phyloP scores from a whole-genome alignment of 2,888 invertebrate species.

The Sarcophaga subvicina region DNA sequence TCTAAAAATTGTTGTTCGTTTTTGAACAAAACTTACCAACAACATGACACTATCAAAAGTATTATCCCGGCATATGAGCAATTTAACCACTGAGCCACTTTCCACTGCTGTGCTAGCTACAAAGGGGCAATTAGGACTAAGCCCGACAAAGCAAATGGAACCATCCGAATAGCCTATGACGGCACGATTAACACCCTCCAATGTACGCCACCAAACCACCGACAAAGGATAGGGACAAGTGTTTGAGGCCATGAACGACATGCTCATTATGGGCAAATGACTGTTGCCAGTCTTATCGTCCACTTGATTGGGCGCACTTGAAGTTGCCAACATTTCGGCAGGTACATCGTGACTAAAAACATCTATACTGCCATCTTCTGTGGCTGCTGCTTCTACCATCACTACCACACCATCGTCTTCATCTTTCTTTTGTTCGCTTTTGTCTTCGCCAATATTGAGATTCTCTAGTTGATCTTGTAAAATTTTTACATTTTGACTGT shows the following conservation, averaged over 20 bases:
- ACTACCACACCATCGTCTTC: constrained; percentile 50
- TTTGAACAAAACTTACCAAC: constrained; percentile 80
- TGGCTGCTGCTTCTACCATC: constrained; percentile 30
- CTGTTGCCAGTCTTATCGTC: constrained; percentile 75
- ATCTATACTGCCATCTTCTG: constrained; percentile 69
- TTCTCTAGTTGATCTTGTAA: constrained; percentile 48
- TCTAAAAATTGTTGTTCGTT: neutral
- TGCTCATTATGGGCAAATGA: constrained; percentile 75
- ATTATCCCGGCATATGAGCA: constrained; percentile 86
- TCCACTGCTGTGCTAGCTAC: constrained; percentile 81
- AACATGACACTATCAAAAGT: constrained; percentile 84
- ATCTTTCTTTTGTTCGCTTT: constrained; percentile 61
- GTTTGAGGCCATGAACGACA: constrained; percentile 80
- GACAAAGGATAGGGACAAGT: constrained; percentile 84
- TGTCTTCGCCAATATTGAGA: constrained; percentile 36
- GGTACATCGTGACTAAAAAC: constrained; percentile 78
- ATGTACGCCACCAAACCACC: constrained; percentile 90
- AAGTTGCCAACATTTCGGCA: constrained; percentile 76
- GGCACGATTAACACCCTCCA: constrained; percentile 86
- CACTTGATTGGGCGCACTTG: constrained; percentile 65
- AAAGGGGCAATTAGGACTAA: constrained; percentile 82
- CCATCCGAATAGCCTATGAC: constrained; percentile 87
- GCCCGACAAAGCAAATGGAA: constrained; percentile 82
- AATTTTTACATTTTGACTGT: constrained; percentile 47
- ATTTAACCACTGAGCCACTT: constrained; percentile 79